Evolutionary conservation across 2,797 vertebrate species (phyloP), one percentile per base, ranked within the genome.

Genomic region (Diplodus sargus): DNA sequence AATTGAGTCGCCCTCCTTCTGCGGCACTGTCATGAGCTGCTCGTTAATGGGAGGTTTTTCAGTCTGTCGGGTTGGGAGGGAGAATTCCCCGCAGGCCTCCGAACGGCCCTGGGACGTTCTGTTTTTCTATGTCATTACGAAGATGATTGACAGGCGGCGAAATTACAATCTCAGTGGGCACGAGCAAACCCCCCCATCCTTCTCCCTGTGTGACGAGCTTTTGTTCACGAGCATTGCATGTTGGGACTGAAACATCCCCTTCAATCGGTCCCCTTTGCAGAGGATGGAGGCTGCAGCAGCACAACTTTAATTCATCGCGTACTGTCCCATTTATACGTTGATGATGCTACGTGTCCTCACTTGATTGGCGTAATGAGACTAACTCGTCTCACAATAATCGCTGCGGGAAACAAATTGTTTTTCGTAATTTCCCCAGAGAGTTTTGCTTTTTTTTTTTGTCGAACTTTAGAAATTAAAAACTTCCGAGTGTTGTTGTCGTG

Each of bases 81-180:
- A 62, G 72, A 73, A 65, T 47, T 76, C 83, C 83, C 91, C 5
- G 28, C 59, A 22, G 89, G 83, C 78, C 48, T 1, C 7, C 3
- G 15, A 67, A 69, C 10, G 54, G 72, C 85, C 78, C 60, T 43
- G 13, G 68, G 88, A 87, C 73, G 5, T 79, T 57, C 51, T 34
- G 78, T 77, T 81, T 87, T 73, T 82, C 88, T 72, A 71, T 83
- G 71, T 83, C 80, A 78, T 92, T 87, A 88, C 23, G 11, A 15
- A 73, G 65, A 73, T 88, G 83, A 94, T 83, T 90, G 92, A 89
- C 91, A 85, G 76, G 58, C 76, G 42, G 70, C 5, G 20, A 64
- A 84, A 87, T 82, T 75, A 61, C 34, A 65, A 49, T 78, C 75
- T 83, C 61, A 52, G 69, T 47, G 80, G 79, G 48, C 54, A 17